Evolutionary conservation across 2,797 vertebrate species (phyloP), one percentile per base, ranked within the genome.

Genomic region (Galago senegalensis): DNA sequence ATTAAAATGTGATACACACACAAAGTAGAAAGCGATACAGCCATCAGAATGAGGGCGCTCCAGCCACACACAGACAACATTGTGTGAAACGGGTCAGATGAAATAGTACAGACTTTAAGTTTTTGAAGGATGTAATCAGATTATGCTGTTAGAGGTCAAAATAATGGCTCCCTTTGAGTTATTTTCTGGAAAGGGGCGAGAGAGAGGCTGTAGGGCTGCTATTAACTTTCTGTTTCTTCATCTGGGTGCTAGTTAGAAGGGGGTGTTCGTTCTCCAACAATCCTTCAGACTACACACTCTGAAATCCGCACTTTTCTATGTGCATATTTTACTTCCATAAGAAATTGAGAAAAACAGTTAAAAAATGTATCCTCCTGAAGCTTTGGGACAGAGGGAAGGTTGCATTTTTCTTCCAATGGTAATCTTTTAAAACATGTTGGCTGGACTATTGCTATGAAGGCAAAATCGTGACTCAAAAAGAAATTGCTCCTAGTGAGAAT

Each of bases 401-500:
- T 82, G 94, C 79, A 25, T 94, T 96, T 20, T 89, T 76, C 65
- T 96, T 92, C 72, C 75, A 61, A 75, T 92, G 88, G 31, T 89
- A 77, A 75, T 72, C 31, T 96, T 93, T 75, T 87, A 75, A 92
- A 88, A 88, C 82, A 82, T 93, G 89, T 88, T 81, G 58, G 14
- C 61, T n/a, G 23, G 67, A 79, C 29, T 85, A 27, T 93, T 92
- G 89, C 87, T 80, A 34, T 85, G 31, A 87, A 87, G 84, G 61
- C 61, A 90, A 97, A 95, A 25, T 43, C 60, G 56, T 90, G 86
- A 92, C 69, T 84, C 82, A 93, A 9, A 97, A 95, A 95, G 94
- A 86, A 96, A 89, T 85, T 72, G 73, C 40, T 80, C 29, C 49
- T 58, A 72, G 34, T 23, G 37, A 96, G 73, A 94, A 93, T 70